phyloP scores from a whole-genome alignment of 2,113 vertebrate species.

The Daphoenositta chrysoptera region DNA sequence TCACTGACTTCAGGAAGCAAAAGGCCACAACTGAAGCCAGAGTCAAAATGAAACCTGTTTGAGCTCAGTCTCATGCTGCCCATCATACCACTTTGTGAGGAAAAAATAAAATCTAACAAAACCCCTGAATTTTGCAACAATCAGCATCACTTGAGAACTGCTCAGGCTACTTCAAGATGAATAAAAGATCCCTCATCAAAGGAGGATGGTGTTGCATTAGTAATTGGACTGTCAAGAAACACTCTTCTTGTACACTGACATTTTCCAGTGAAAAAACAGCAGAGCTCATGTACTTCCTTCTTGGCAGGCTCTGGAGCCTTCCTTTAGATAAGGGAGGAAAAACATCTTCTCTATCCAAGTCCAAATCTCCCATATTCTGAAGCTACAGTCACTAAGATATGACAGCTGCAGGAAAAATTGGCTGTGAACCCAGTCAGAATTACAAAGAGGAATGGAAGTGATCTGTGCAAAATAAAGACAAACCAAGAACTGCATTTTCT shows the following conservation, averaged over 20 bases:
- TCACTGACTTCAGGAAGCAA: background rate
- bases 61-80: background rate
- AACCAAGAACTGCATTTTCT: background rate
- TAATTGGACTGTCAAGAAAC: slow-evolving; percentile 12
- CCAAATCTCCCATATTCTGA: slow-evolving; percentile 4
- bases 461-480: background rate
- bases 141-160: background rate
- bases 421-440: background rate
- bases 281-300: slow-evolving; percentile 18
- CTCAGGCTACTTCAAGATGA: background rate
- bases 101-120: background rate
- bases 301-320: slow-evolving; percentile 38
- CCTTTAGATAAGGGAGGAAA: slow-evolving; percentile 2
- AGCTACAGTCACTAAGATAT: background rate
- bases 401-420: slow-evolving; percentile 35
- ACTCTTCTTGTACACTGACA: background rate
- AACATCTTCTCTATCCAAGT: slow-evolving; percentile 10
- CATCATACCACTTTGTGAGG: background rate
- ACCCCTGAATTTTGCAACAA: background rate
- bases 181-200: background rate
- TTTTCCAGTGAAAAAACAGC: slow-evolving; percentile 1
- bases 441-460: background rate
- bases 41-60: background rate
- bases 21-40: background rate
- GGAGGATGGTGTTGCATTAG: background rate